Evolutionary conservation across 2,113 vertebrate genomes (phyloP).

Genomic region (Python bivittatus): DNA sequence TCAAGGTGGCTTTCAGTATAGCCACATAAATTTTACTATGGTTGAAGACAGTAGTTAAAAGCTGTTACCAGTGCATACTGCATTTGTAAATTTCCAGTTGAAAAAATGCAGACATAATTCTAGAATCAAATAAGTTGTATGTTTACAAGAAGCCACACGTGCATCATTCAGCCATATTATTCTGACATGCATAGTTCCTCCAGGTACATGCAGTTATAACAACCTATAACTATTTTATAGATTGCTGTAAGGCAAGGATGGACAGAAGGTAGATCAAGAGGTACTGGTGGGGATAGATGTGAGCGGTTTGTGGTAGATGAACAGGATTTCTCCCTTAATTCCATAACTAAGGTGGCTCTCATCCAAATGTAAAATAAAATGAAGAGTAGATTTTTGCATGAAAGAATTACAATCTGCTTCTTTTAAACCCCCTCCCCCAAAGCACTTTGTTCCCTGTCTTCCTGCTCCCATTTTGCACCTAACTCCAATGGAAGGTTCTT

Average conservation of each 20-base stretch:
- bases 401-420: neutral
- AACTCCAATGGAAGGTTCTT: neutral
- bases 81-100: slow-evolving; percentile 33
- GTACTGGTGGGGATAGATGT: neutral
- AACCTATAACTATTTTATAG: slow-evolving; percentile 2
- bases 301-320: neutral
- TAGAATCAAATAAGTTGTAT: slow-evolving; percentile 42
- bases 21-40: neutral
- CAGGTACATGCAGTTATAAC: neutral
- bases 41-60: neutral
- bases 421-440: neutral
- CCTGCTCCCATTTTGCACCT: neutral
- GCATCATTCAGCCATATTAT: neutral
- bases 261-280: neutral
- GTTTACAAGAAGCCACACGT: neutral
- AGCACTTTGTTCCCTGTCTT: neutral
- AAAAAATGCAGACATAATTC: slow-evolving; percentile 4
- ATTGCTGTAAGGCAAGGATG: neutral
- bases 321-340: neutral
- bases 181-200: neutral
- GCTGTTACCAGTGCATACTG: slow-evolving; percentile 5
- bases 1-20: slow-evolving; percentile 21
- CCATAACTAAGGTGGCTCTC: neutral
- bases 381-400: neutral
- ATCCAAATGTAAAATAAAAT: neutral